Base-by-base conservation (phyloP, 2,888 invertebrate genomes). In the Oligia latruncula region DNA sequence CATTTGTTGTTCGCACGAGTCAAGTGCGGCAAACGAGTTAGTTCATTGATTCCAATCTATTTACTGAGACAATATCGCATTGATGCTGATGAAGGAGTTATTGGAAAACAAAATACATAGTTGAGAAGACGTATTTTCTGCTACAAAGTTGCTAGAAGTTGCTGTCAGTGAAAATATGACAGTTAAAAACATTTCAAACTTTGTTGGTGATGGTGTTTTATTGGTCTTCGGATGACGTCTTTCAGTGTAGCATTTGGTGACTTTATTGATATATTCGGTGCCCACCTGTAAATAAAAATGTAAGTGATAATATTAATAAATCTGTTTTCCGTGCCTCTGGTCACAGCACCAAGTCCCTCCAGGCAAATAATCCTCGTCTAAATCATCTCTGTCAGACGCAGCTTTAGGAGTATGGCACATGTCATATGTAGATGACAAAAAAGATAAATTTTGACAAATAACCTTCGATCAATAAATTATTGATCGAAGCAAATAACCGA, bases 21-120 rank as follows among this genome's bases (percentile, higher is more conserved):
- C 73, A 78, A 80, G 65, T 70, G 58, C 55, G 40, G n/a, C 81
- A 71, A 81, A 81, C 71, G 71, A 81, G 67, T 80, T 71, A 71
- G 43, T 29, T 58, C 23, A 74, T 81, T 81, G 71, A 68, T 74
- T 71, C 40, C 68, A 78, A 80, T 80, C 68, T 73, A 80, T 78
- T 80, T 68, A 62, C 40, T 46, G 71, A 40, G 71, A 52, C 11
- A 68, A 60, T 62, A 23, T 60, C 66, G 23, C 66, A 55, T 29
- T 72, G 17, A 77, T 68, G 20, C 35, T 15, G 35, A 70, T 52
- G 43, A 40, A 46, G 29, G n/a, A 58, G 2, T 65, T 62, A 67
- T 66, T 49, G 35, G 55, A 49, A 71, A 55, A 55, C 23, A 72
- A 68, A 9, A 35, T 29, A 46, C 5, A 15, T 35, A 35, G 71